These are phyloP conservation scores for Bubo blakistoni DNA, from an alignment of 2,113 vertebrate species.

Conservation along the genomic window DNA sequence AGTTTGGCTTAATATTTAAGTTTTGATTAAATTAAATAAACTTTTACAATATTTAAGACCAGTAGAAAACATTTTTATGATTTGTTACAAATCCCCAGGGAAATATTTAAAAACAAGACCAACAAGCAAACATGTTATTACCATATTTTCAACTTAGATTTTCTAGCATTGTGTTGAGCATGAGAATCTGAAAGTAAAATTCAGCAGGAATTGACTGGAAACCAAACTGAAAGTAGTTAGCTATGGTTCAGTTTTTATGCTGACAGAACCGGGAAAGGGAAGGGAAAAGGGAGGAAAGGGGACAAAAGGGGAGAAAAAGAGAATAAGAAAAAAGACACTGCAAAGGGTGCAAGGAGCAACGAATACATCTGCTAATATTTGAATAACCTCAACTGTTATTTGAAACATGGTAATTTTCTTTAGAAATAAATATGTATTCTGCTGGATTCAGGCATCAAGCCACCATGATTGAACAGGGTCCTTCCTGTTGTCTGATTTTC, in stretches of 20 bases:
- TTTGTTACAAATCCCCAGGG: constrained; percentile 34
- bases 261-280: background rate
- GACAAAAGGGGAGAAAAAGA: background rate
- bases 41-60: constrained; percentile 56
- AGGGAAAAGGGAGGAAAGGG: background rate
- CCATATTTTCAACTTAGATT: constrained; percentile 12
- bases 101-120: constrained; percentile 28
- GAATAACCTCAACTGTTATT: background rate
- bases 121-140: constrained; percentile 20
- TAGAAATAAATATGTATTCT: background rate
- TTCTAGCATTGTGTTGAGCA: background rate
- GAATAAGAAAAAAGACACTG: background rate
- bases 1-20: constrained; percentile 46
- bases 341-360: background rate
- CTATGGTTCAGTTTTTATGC: background rate
- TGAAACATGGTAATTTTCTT: background rate
- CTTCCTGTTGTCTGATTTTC: background rate
- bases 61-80: constrained; percentile 52
- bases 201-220: background rate
- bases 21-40: constrained; percentile 56
- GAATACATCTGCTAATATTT: background rate
- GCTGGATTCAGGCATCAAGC: background rate
- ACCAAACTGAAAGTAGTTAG: background rate
- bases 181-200: constrained; percentile 23
- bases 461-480: background rate